Evolutionary conservation across 2,113 vertebrate species (phyloP), one percentile per base, ranked within the genome.

Genomic region (Ochotona princeps): DNA sequence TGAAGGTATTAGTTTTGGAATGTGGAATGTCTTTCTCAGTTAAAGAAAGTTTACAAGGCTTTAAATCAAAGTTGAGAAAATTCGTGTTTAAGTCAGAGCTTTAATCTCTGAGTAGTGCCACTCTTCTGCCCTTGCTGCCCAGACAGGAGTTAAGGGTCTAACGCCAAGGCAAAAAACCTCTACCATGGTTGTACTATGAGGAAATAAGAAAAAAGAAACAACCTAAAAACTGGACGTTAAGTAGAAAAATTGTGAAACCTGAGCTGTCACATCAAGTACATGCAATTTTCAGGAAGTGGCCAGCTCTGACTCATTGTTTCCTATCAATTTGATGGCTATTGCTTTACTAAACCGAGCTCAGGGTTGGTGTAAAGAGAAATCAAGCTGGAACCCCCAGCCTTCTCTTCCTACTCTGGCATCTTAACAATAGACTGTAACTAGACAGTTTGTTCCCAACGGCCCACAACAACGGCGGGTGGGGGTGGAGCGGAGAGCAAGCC

Each of bases 21-120:
- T 80, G 79, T 94, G 70, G 87, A 95, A 96, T 51, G 82, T 60
- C 94, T 92, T 90, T 89, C 38, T 44, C 35, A 63, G 85, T 87
- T 87, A 87, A 91, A 87, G 47, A 49, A 44, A 44, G 73, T 47
- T 95, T 93, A 80, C 80, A 78, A 90, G 78, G 70, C 87, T 95
- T 94, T 94, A 93, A 95, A 90, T 90, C 76, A 90, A 87, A 95
- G 92, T 85, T 69, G 90, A 82, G 82, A 86, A 92, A 70, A 90
- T 57, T 92, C 92, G 67, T 94, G 90, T 93, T 95, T 94, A 95
- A 96, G 94, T 80, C 94, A 35, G 10, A 89, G 88, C 88, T 95
- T 95, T 95, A 51, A 51, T 57, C 82, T 35, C 65, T 30, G 54
- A 93, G 90, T 51, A 65, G 87, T 7, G 26, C 15, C 18, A 69